Evolutionary conservation across 2,888 invertebrate genomes (phyloP).

Genomic region (Aquatica leii): DNA sequence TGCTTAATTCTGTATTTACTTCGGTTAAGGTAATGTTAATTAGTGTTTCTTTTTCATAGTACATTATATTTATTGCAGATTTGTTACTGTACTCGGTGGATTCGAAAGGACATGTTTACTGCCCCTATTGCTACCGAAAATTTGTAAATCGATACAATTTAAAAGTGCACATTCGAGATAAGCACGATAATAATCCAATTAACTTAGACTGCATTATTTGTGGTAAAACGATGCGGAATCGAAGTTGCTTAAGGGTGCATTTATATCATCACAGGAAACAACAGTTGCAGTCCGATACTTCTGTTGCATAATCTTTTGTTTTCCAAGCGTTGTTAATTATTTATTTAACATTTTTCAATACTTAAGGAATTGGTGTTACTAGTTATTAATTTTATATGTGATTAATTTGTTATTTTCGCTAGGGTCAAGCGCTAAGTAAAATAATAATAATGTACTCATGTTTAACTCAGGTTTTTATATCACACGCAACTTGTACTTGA

Average conservation of each 20-base stretch:
- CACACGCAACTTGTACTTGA: too few relatives aligned
- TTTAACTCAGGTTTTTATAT: too few relatives aligned
- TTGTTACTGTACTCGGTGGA: slow-evolving; percentile 52
- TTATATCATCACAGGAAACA: slow-evolving; percentile 73
- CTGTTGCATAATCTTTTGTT: slow-evolving; percentile 23
- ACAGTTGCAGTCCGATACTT: slow-evolving; percentile 24
- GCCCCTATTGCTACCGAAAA: slow-evolving; percentile 69
- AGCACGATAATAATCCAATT: slow-evolving; percentile 73
- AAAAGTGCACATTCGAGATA: slow-evolving; percentile 76
- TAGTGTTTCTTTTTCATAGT: slow-evolving; percentile 45
- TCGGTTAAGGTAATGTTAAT: slow-evolving; percentile 43
- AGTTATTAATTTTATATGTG: slow-evolving; percentile 14
- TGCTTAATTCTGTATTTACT: slow-evolving; percentile 44
- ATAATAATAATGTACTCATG: not conserved
- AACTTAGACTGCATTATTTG: slow-evolving; percentile 74
- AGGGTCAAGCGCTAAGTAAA: not conserved
- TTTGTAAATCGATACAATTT: slow-evolving; percentile 75
- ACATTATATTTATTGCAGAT: slow-evolving; percentile 50
- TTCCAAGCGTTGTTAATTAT: slow-evolving; percentile 13
- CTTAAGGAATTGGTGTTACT: slow-evolving; percentile 13
- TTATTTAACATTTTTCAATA: slow-evolving; percentile 12
- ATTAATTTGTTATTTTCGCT: slow-evolving; percentile 11
- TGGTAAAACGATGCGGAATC: slow-evolving; percentile 73
- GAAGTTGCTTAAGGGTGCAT: slow-evolving; percentile 70
- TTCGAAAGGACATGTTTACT: slow-evolving; percentile 66